Conservation (phyloP, 2,797 vertebrate genomes). For the Schizopygopsis malacanthus region DNA sequence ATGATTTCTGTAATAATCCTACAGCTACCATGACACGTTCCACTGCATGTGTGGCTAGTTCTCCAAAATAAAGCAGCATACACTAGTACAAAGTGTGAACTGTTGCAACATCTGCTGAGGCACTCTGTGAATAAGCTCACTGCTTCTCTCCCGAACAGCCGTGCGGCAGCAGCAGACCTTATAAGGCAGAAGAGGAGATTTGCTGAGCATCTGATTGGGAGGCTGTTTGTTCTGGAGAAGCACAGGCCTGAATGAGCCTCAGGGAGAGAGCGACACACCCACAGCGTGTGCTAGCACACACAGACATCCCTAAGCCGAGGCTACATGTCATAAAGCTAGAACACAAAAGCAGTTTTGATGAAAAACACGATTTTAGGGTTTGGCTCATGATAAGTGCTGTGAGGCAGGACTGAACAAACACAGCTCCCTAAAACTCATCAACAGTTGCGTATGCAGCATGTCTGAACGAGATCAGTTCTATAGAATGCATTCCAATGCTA, state of each 20-base stretch:
- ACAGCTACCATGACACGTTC: background rate
- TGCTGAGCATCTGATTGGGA: slow-evolving; percentile 65
- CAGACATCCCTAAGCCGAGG: slow-evolving; percentile 14
- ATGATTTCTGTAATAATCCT: background rate
- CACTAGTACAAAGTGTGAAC: background rate
- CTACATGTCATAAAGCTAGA: slow-evolving; percentile 16
- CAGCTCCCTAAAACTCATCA: background rate
- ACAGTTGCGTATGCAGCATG: slow-evolving; percentile 29
- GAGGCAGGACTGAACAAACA: slow-evolving; percentile 22
- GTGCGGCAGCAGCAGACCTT: slow-evolving; percentile 69
- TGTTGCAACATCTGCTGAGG: slow-evolving; percentile 35
- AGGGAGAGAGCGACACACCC: slow-evolving; percentile 25
- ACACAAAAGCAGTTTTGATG: slow-evolving; percentile 25
- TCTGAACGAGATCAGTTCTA: slow-evolving; percentile 21
- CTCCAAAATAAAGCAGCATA: background rate
- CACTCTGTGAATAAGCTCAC: slow-evolving; percentile 30
- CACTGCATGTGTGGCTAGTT: background rate
- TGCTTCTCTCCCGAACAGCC: slow-evolving; percentile 50
- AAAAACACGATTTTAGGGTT: slow-evolving; percentile 20
- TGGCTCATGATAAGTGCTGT: slow-evolving; percentile 20
- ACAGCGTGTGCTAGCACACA: slow-evolving; percentile 34
- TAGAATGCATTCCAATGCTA: background rate
- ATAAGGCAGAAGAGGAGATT: slow-evolving; percentile 77
- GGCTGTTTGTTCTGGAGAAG: slow-evolving; percentile 66
- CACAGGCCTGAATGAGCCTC: slow-evolving; percentile 41